Conservation (phyloP, 2,797 vertebrate species). For the Borostomias antarcticus region DNA sequence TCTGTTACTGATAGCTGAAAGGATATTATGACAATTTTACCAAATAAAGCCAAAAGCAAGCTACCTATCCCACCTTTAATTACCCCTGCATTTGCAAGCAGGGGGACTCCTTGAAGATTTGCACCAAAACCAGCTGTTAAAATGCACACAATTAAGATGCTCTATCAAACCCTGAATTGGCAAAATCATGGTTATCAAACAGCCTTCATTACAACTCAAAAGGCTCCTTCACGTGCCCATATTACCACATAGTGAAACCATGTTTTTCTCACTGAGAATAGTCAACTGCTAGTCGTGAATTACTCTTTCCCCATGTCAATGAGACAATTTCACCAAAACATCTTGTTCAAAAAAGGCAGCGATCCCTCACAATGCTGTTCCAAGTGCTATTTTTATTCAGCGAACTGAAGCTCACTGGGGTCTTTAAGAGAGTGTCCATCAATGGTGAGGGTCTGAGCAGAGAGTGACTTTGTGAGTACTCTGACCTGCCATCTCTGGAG, state of each 20-base stretch:
- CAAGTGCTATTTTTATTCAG: neutral
- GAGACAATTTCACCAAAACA: conserved; percentile 15
- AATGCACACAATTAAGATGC: conserved; percentile 72
- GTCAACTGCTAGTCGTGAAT: conserved; percentile 46
- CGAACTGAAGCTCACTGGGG: neutral
- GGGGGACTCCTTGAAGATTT: conserved; percentile 59
- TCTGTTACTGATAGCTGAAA: too few species aligned
- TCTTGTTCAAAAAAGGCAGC: conserved; percentile 20
- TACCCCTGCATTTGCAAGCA: conserved; percentile 66
- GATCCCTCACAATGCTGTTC: conserved; percentile 9
- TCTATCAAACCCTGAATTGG: conserved; percentile 68
- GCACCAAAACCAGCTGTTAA: conserved; percentile 59
- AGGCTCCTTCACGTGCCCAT: conserved; percentile 60
- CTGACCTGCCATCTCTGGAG: conserved; percentile 44
- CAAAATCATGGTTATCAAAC: conserved; percentile 68
- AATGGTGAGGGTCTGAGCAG: neutral
- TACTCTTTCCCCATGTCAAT: conserved; percentile 34
- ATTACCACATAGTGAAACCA: conserved; percentile 60
- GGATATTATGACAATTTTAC: too few species aligned
- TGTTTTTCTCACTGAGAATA: conserved; percentile 42
- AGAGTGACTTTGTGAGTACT: neutral
- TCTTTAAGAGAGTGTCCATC: neutral
- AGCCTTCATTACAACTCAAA: conserved; percentile 68
- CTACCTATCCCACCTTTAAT: too few species aligned
- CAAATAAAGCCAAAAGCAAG: too few species aligned